A percentile compares a stretch with the other conserved stretches of the same genome.
Conservation (phyloP, 2,797 vertebrate genomes). For the Agapornis canus region DNA sequence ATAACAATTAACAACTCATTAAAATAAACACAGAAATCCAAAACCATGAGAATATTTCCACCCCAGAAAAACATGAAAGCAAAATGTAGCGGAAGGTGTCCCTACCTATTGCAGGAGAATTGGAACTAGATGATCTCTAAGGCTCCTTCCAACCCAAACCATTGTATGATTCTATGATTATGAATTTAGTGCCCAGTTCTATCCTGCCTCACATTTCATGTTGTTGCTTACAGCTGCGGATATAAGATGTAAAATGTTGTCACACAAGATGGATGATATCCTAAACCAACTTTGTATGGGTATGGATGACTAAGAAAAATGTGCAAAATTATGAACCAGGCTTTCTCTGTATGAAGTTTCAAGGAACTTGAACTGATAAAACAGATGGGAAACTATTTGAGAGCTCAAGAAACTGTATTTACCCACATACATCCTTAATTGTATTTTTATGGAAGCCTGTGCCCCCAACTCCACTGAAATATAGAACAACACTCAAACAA, state of each 20-base stretch:
- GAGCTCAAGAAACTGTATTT: neutral
- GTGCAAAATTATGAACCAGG: neutral
- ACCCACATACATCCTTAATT: neutral
- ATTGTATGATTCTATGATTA: neutral
- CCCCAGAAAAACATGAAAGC: neutral
- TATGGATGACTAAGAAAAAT: neutral
- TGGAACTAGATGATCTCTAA: neutral
- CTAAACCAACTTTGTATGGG: neutral
- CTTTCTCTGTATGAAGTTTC: neutral
- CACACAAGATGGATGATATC: neutral
- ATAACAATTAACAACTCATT: neutral
- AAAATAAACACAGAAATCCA: neutral
- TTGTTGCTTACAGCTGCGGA: neutral
- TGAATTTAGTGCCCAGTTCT: rapidly evolving
- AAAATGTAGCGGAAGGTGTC: neutral
- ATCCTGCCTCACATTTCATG: neutral
- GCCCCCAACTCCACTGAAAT: neutral
- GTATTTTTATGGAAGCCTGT: neutral
- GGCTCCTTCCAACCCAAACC: neutral
- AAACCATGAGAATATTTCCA: neutral
- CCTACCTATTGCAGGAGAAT: neutral
- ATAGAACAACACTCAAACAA: neutral
- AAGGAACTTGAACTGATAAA: neutral
- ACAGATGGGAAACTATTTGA: neutral
- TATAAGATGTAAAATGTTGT: neutral